Base-by-base conservation (phyloP, 2,888 invertebrate species). In the Phanerotoma sp. region DNA sequence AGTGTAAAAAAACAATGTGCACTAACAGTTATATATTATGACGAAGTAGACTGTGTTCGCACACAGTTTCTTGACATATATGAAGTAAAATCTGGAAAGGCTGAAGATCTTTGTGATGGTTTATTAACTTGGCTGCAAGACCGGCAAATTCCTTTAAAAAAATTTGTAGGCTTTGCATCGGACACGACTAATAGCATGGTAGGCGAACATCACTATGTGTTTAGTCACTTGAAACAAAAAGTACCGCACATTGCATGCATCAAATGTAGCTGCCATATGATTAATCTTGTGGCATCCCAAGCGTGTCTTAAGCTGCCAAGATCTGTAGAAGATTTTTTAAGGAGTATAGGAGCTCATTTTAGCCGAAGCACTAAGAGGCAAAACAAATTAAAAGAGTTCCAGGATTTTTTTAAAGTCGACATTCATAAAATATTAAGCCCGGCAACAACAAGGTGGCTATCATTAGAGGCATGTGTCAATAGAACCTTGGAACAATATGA, bases 191-290 rank as follows among this genome's bases (percentile, higher is more conserved):
- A 68, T 57, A 61, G 61, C 6, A 73, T 73, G 71, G 57, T 66
- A 46, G 70, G 68, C 22, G 52, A 32, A 38, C 25, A 38, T 13
- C 10, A 37, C 18, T 46, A 37, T 22, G 53, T 47, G 18, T 33
- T 37, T 18, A 28, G 22, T 11, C 15, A 25, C 32, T 28, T 47
- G 22, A 53, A 53, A 38, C 5, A 38, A 38, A 25, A 22, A 18
- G 11, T 65, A 16, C 68, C 71, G 22, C 48, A 62, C 45, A 70
- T 74, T 56, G 64, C 67, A 6, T 64, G 61, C 25, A 56, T 73
- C 21, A 72, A 69, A 57, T 76, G 72, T 56, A 67, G 65, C 22
- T 74, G 73, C 54, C 74, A 72, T 55, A 64, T 69, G 62, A 66
- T 69, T 33, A 66, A 72, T 58, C 60, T 73, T 47, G 62, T 66